Conservation (phyloP, 2,888 invertebrate genomes). For the Drosophila setosimentum region DNA sequence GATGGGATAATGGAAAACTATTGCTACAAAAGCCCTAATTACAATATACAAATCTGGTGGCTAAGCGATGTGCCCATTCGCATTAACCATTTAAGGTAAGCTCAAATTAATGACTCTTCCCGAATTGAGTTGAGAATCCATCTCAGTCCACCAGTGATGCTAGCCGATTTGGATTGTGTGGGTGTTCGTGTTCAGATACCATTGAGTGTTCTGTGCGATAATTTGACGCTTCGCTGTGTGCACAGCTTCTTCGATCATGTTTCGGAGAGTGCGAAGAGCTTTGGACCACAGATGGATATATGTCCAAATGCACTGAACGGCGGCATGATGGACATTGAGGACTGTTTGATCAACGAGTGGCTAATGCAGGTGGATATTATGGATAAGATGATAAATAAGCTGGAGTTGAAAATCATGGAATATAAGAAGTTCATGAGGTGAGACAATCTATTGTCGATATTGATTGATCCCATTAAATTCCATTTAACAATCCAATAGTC, state of each 20-base stretch:
- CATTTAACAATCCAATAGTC: not conserved
- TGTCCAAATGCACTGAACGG: conserved; percentile 35
- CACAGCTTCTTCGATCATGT: conserved; percentile 79
- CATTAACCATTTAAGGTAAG: conserved; percentile 70
- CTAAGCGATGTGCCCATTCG: conserved; percentile 76
- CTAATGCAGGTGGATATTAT: conserved; percentile 64
- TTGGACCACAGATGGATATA: conserved; percentile 22
- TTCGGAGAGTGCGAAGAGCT: conserved; percentile 71
- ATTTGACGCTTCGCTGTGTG: conserved; percentile 75
- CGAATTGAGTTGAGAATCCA: not conserved
- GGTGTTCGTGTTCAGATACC: conserved; percentile 70
- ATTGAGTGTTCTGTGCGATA: conserved; percentile 66
- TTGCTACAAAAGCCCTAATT: conserved; percentile 61
- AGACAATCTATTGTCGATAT: not conserved
- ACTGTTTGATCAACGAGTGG: conserved; percentile 74
- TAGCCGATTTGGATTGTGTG: conserved; percentile 59
- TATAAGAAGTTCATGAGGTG: conserved; percentile 61
- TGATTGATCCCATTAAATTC: too few species aligned
- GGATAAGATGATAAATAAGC: conserved; percentile 46
- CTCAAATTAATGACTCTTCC: not conserved
- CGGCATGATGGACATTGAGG: conserved; percentile 62
- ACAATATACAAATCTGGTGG: conserved; percentile 78
- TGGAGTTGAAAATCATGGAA: conserved; percentile 51
- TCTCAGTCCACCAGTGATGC: conserved; percentile 64
- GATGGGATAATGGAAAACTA: conserved; percentile 65